These are phyloP conservation scores for Drosophila malerkotliana DNA, from an alignment of 1,140 invertebrate genomes.

Conservation along the genomic window DNA sequence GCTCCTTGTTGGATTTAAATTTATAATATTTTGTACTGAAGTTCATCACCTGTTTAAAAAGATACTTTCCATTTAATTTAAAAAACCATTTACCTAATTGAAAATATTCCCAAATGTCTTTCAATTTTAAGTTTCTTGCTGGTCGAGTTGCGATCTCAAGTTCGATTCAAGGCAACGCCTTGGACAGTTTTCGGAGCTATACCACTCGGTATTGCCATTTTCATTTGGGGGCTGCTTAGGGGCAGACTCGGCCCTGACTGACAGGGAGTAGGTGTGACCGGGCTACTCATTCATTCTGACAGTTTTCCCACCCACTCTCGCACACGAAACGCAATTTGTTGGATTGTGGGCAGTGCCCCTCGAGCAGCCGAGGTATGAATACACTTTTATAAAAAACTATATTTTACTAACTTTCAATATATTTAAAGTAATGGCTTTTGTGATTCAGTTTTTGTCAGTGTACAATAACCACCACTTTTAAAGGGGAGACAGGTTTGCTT, in stretches of 20 bases:
- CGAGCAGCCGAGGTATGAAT: conserved; percentile 43
- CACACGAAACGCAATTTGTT: conserved; percentile 80
- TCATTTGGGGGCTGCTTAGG: conserved; percentile 36
- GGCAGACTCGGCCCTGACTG: conserved; percentile 62
- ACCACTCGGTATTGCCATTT: conserved; percentile 28
- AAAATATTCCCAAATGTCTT: conserved; percentile 43
- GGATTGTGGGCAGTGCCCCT: conserved; percentile 82
- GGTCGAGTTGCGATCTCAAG: conserved; percentile 12
- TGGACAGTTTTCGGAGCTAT: conserved; percentile 62
- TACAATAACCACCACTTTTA: conserved; percentile 59
- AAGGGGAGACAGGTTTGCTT: conserved; percentile 58
- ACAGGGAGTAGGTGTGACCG: conserved; percentile 81
- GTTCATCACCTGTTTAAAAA: not conserved
- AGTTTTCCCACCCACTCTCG: conserved; percentile 82
- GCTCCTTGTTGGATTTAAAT: not conserved
- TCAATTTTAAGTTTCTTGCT: conserved; percentile 52
- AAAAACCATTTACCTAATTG: conserved; percentile 66
- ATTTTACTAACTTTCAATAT: no score
- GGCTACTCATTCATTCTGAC: conserved; percentile 83
- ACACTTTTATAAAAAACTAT: conserved; percentile 10
- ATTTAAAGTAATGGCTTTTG: not conserved
- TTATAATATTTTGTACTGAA: not conserved
- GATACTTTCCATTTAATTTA: conserved; percentile 16
- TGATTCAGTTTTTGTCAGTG: not conserved
- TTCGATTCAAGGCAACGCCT: conserved; percentile 64